phyloP scores from a whole-genome alignment of 2,888 invertebrate genomes.

The Coelopa pilipes region DNA sequence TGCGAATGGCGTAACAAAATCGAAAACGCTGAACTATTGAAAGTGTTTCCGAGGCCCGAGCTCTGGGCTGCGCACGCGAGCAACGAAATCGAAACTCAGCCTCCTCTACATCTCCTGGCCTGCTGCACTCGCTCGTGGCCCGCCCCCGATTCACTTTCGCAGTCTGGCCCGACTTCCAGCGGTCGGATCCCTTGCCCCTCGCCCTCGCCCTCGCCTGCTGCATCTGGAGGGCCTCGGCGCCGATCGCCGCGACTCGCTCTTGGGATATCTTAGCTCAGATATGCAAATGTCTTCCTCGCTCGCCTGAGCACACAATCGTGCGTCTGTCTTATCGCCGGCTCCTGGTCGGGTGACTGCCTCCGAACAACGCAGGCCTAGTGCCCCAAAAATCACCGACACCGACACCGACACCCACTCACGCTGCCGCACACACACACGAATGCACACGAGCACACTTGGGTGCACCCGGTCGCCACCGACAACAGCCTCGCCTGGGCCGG shows the following conservation, averaged over 20 bases:
- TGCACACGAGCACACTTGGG: too few relatives aligned
- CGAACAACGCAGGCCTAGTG: constrained; percentile 7
- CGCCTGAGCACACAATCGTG: neutral
- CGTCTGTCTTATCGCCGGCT: neutral
- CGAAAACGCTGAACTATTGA: too few relatives aligned
- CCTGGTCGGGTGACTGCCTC: too few relatives aligned
- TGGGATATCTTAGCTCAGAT: neutral
- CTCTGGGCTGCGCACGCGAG: too few relatives aligned
- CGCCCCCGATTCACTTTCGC: constrained; percentile 12
- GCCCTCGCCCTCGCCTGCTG: neutral
- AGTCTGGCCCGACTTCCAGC: neutral
- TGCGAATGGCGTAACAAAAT: too few relatives aligned
- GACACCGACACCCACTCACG: neutral
- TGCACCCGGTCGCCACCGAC: too few relatives aligned
- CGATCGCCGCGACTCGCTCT: neutral
- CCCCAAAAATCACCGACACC: constrained; percentile 20
- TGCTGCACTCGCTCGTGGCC: neutral
- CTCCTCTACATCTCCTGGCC: neutral
- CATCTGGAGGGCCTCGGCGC: neutral
- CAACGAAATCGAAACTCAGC: neutral
- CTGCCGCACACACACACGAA: too few relatives aligned
- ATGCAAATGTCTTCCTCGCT: neutral
- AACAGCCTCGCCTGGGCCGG: too few relatives aligned
- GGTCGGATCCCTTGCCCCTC: neutral
- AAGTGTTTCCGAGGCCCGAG: too few relatives aligned